Evolutionary conservation across 2,888 invertebrate genomes (phyloP).

Genomic region (Eubasilissa splendida): DNA sequence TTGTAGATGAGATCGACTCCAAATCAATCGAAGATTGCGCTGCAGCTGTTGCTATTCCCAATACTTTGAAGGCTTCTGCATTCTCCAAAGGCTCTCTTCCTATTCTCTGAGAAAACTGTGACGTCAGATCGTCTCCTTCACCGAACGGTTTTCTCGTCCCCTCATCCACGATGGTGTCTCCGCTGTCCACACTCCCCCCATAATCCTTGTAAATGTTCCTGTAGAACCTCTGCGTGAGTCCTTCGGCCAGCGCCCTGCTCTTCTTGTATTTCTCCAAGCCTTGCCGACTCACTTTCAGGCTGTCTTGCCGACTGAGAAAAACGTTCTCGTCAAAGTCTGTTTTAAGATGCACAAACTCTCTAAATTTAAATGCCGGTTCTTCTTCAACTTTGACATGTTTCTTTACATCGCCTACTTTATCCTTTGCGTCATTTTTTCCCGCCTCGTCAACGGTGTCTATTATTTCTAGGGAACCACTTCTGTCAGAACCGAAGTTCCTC

Average conservation of each 20-base stretch:
- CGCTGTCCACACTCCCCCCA: constrained; percentile 37
- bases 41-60: constrained; percentile 30
- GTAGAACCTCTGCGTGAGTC: constrained; percentile 51
- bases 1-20: constrained; percentile 51
- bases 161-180: constrained; percentile 8
- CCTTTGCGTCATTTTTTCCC: not conserved
- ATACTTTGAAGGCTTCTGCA: constrained; percentile 50
- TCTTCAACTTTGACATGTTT: constrained; percentile 19
- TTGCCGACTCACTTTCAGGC: constrained; percentile 26
- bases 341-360: constrained; percentile 37
- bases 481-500: constrained; percentile 37
- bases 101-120: constrained; percentile 7
- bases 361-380: constrained; percentile 43
- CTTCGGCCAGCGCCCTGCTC: constrained; percentile 52
- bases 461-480: constrained; percentile 37
- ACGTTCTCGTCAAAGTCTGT: constrained; percentile 27
- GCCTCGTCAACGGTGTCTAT: constrained; percentile 6
- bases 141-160: constrained; percentile 4
- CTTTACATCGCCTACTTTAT: not conserved
- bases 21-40: constrained; percentile 34
- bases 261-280: constrained; percentile 42
- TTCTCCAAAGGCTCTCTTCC: constrained; percentile 10
- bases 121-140: constrained; percentile 1
- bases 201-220: constrained; percentile 44
- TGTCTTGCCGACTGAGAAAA: constrained; percentile 34